phyloP scores from a whole-genome alignment of 2,888 invertebrate genomes.

The Eilema griseolum region DNA sequence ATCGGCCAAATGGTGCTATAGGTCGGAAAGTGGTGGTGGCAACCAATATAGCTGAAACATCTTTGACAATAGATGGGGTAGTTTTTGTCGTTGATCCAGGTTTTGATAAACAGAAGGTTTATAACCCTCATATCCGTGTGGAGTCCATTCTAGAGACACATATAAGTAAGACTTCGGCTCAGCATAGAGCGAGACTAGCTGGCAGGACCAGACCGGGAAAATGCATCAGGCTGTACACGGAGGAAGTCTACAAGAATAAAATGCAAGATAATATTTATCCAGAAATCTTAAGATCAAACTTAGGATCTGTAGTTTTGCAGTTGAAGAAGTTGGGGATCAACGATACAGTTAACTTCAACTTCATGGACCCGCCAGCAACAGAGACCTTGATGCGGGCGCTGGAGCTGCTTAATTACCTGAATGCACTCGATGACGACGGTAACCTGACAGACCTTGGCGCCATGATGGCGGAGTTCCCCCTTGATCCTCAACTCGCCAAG shows the following conservation, averaged over 20 bases:
- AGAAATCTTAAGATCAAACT: slow-evolving; percentile 95
- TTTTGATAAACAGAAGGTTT: slow-evolving; percentile 99
- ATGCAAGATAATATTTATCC: slow-evolving; percentile 99
- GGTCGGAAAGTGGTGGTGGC: slow-evolving; percentile 98
- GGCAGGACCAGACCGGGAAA: slow-evolving; percentile 99
- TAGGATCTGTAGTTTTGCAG: slow-evolving; percentile 99
- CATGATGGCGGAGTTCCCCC: slow-evolving; percentile 99
- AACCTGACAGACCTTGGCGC: slow-evolving; percentile 99
- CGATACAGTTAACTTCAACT: slow-evolving; percentile 99
- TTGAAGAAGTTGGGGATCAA: slow-evolving; percentile 99
- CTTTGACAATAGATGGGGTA: slow-evolving; percentile 99
- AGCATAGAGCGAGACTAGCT: slow-evolving; percentile 98
- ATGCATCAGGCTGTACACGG: slow-evolving; percentile 98
- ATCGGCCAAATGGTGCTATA: slow-evolving; percentile 94
- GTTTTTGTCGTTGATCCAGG: slow-evolving; percentile 99
- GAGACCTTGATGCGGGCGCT: slow-evolving; percentile 99
- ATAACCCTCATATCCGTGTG: slow-evolving; percentile 95
- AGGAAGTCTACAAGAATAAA: slow-evolving; percentile 96
- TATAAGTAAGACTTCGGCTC: slow-evolving; percentile 99
- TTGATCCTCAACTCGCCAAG: slow-evolving; percentile 99
- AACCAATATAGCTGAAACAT: slow-evolving; percentile 99
- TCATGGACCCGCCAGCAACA: slow-evolving; percentile 99
- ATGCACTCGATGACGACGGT: slow-evolving; percentile 98
- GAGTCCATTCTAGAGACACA: slow-evolving; percentile 99
- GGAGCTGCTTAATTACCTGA: slow-evolving; percentile 98